Conservation (phyloP, 2,888 invertebrate genomes). For the Stenoptilia bipunctidactyla region DNA sequence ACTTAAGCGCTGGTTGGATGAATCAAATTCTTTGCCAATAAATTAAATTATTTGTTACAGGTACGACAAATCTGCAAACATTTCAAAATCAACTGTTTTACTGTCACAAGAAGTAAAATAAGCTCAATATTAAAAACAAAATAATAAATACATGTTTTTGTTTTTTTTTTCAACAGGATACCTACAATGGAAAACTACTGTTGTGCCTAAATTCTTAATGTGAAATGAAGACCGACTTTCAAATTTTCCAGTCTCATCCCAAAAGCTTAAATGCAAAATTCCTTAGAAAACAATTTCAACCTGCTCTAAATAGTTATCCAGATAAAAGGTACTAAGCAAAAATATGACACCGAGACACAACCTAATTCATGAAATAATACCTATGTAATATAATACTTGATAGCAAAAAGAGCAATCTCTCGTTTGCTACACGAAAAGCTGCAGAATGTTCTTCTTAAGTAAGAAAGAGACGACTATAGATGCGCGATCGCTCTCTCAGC, state of each 20-base stretch:
- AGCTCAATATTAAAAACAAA: slow-evolving; percentile 21
- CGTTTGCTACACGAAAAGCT: slow-evolving; percentile 42
- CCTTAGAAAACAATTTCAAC: too few species aligned
- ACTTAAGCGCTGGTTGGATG: too few species aligned
- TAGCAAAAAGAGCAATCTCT: slow-evolving; percentile 60
- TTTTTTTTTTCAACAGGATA: slow-evolving; percentile 2
- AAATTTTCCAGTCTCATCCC: too few species aligned
- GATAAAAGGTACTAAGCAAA: slow-evolving; percentile 41
- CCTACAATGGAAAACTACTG: too few species aligned
- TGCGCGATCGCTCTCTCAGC: slow-evolving; percentile 26
- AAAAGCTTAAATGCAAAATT: too few species aligned
- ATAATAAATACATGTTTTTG: slow-evolving; percentile 3
- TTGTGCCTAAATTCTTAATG: too few species aligned
- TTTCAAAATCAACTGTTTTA: slow-evolving; percentile 88
- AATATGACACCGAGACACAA: slow-evolving; percentile 61
- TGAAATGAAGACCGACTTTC: too few species aligned
- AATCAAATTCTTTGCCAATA: too few species aligned
- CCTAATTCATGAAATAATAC: slow-evolving; percentile 70
- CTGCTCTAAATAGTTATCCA: slow-evolving; percentile 40
- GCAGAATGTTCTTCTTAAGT: slow-evolving; percentile 23
- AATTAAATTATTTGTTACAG: slow-evolving; percentile 56
- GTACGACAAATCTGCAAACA: slow-evolving; percentile 93
- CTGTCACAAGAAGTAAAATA: slow-evolving; percentile 36
- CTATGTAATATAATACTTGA: slow-evolving; percentile 53
- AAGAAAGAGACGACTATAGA: slow-evolving; percentile 38